These are phyloP conservation scores for Ptychodera flava DNA, from an alignment of 35 echinoderm and acorn worm species.

Conservation along the genomic window DNA sequence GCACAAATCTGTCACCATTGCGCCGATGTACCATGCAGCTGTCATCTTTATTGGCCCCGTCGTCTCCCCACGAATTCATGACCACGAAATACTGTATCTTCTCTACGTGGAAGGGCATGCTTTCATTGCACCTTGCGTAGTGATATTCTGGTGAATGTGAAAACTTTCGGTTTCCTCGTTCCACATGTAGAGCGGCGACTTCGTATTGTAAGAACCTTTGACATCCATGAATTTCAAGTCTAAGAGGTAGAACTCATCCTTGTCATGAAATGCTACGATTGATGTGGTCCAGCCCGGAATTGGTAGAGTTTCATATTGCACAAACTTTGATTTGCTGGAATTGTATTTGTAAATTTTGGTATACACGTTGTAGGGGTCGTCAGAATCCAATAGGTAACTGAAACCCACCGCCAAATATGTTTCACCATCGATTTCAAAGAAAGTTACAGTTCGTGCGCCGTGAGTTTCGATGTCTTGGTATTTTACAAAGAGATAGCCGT, in stretches of 20 bases:
- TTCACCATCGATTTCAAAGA: neutral
- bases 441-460: neutral
- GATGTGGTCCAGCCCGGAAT: neutral
- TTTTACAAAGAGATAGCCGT: neutral
- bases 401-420: neutral
- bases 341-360: neutral
- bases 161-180: neutral
- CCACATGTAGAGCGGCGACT: neutral
- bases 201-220: neutral
- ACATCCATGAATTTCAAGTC: neutral
- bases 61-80: neutral
- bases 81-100: neutral
- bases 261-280: neutral
- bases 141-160: neutral
- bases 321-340: neutral
- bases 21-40: neutral
- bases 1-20: neutral
- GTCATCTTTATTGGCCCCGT: neutral
- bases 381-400: neutral
- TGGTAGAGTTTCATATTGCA: neutral
- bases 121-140: neutral
- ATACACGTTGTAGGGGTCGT: neutral
- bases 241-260: neutral
- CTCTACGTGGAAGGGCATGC: neutral
- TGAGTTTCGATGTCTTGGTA: neutral